Evolutionary conservation across 2,888 invertebrate genomes (phyloP), one percentile per base, ranked within the genome.

Genomic region (Diachrysia chrysitis): DNA sequence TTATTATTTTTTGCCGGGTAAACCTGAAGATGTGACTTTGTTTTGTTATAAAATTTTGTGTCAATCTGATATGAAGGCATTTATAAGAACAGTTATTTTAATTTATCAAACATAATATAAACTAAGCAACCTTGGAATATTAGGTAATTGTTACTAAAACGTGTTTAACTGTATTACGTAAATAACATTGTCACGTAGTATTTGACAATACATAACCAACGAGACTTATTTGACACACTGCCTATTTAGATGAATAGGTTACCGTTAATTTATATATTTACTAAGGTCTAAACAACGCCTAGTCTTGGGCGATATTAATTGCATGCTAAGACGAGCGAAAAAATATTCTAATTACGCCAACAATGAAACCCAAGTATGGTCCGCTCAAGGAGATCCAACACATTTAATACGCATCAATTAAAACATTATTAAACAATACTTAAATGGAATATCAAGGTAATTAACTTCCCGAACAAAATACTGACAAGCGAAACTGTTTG

Each of bases 361-460:
- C 76, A 78, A 77, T 75, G 58, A 66, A 73, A 42, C 42, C 37
- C 57, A 76, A 65, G 32, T 21, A 37, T 56, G 51, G 55, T 58
- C 21, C 60, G 16, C 48, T 73, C 70, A 79, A 68, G 64, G 71
- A 35, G 37, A 70, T 42, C n/a, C 29, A 21, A 48, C 54, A 61
- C 67, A 58, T 63, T 59, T 58, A 63, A 65, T 29, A 46, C 59
- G 56, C 42, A 55, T 65, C 53, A 57, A 66, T 66, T 69, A 67
- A 57, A 57, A 73, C 21, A 21, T 60, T 59, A 59, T 64, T 66
- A 65, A 69, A 66, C 54, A 55, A 35, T 59, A 55, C 63, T 58
- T 60, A 63, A 59, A 57, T 63, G 9, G 4, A 17, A 12, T 59
- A 66, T 42, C 54, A 64, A 69, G 21, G 14, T 57, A 67, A 62